Evolutionary conservation across 2,888 invertebrate genomes (phyloP), one percentile per base, ranked within the genome.

Genomic region (Idaea straminata): DNA sequence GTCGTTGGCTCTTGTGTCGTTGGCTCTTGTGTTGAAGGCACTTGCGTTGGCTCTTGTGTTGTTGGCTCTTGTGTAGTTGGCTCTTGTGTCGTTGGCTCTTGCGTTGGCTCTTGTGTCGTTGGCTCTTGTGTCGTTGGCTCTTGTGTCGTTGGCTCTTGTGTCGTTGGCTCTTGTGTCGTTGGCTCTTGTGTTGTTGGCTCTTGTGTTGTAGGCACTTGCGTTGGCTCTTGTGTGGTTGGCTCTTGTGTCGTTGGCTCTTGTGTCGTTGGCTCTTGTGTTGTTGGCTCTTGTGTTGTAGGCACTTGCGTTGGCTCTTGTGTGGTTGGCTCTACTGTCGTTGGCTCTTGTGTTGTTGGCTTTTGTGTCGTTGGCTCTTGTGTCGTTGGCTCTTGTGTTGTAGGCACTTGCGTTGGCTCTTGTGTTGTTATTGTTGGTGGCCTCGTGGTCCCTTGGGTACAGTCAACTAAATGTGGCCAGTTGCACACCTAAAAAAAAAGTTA

Each of bases 401-500:
- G 25, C 57, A 59, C 62, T 64, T 64, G 64, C 25, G 64, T 66
- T 25, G 69, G n/a, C n/a, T n/a, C 59, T 0, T 62, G 57, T 57
- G 70, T 64, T 5, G 66, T 16, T 38, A 65, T 59, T 1, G 61
- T 47, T 15, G 66, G 64, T 2, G 15, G 36, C 60, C 58, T 47
- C 47, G 47, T 47, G 3, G 13, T 47, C 10, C 61, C 61, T 16
- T 63, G 34, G 0, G 66, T 69, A 58, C 81, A 81, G 13, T 74
- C 64, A 1, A 76, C 78, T 13, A 64, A 60, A 57, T 67, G 58
- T 0, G 77, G 69, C 72, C 76, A 77, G 64, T 81, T 72, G 62
- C 80, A 80, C 5, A 73, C 70, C 80, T 80, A 65, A 13, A 71
- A 69, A 61, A 61, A 57, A 59, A n/a, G n/a, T n/a, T n/a, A n/a